A percentile compares a stretch with the other conserved stretches of the same genome.
Evolutionary conservation across 2,888 invertebrate genomes (phyloP).

Genomic region (Phasia obesa): DNA sequence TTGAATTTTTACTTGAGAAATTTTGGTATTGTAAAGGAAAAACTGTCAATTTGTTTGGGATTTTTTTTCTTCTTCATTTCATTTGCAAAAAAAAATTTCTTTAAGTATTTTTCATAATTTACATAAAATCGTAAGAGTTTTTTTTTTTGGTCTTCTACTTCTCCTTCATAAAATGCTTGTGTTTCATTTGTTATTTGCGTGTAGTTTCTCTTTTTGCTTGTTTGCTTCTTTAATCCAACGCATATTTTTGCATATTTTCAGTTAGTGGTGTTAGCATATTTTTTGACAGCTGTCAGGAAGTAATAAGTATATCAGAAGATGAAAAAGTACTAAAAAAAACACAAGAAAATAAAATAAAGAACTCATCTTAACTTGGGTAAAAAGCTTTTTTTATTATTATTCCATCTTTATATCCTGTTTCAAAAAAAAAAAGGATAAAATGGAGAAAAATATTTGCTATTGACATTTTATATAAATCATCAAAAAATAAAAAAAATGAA

Average conservation of each 20-base stretch:
- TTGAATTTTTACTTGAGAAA: constrained; percentile 23
- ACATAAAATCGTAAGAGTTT: constrained; percentile 71
- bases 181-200: constrained; percentile 73
- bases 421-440: constrained; percentile 13
- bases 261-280: constrained; percentile 77
- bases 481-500: constrained; percentile 29
- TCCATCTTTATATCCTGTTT: constrained; percentile 43
- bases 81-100: constrained; percentile 1
- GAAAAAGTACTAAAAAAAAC: constrained; percentile 8
- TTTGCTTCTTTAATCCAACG: constrained; percentile 56
- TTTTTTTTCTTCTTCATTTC: background rate
- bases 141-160: too few species aligned
- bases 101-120: constrained; percentile 55
- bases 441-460: constrained; percentile 54
- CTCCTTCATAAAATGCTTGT: constrained; percentile 47
- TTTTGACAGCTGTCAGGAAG: constrained; percentile 81
- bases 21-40: constrained; percentile 43
- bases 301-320: constrained; percentile 76
- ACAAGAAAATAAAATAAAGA: constrained; percentile 7
- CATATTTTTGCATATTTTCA: constrained; percentile 70
- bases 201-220: constrained; percentile 39
- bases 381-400: constrained; percentile 41
- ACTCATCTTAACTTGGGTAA: constrained; percentile 12
- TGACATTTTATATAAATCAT: constrained; percentile 68
- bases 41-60: constrained; percentile 52